Evolutionary conservation across 2,888 invertebrate genomes (phyloP), one percentile per base, ranked within the genome.

Genomic region (Watsonalla binaria): DNA sequence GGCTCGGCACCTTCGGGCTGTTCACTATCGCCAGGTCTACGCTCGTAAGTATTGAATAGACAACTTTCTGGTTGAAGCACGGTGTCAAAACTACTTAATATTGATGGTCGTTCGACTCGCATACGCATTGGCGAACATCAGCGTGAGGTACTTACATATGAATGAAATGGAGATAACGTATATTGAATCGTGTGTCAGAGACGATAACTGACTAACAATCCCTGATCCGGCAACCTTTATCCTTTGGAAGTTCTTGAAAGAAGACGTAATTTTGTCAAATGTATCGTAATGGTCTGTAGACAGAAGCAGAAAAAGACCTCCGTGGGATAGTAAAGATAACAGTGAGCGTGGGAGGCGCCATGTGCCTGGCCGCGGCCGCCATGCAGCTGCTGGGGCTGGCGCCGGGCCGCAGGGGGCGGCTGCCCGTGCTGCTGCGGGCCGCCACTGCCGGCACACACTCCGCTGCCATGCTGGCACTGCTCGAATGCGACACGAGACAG

Each of bases 401-500:
- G 2, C 75, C 82, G 1, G 80, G 80, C 0, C 68, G 78, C 50
- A 78, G 76, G 46, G 74, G 78, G 7, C 71, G 75, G 49, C 60
- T 89, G 49, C 81, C 84, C 0, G 76, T 83, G 0, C 60, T 90
- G 14, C 71, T 90, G 45, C 83, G 83, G 54, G 85, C 82, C 6
- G 80, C 82, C 0, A 87, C 88, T 0, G 88, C 89, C 0, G 86
- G 84, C 1, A 81, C 84, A 0, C 86, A 90, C 55, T 84, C 86
- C 4, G 84, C 84, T 11, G 88, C 90, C 0, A 75, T 87, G 64
- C 61, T 90, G 24, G 70, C 82, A 0, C 64, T 90, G 1, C 61
- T 88, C 13, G 85, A 88, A 50, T 89, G 88, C 63, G 84, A 87
- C 60, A 85, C 79, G 0, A 72, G 80, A 72, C 87, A 88, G 79